These are phyloP conservation scores for Copidosoma aretas DNA, from an alignment of 2,888 invertebrate genomes.

Conservation along the genomic window DNA sequence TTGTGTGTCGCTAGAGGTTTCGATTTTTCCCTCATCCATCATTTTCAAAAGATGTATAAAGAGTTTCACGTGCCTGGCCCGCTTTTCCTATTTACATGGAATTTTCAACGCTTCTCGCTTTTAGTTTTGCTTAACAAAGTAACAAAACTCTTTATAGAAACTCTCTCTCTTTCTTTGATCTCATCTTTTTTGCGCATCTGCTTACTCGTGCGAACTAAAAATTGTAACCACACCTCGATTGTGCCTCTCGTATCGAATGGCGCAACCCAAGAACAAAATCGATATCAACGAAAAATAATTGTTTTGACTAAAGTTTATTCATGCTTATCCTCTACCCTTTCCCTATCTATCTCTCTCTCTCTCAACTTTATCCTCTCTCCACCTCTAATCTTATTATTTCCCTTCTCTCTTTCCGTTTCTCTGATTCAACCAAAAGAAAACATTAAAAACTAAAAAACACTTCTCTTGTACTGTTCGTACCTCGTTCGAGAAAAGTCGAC, in stretches of 20 bases:
- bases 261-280: no score
- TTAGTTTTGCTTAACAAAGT: slow-evolving; percentile 4
- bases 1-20: slow-evolving; percentile 19
- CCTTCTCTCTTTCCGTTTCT: not conserved
- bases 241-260: no score
- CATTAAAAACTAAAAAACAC: no score
- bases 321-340: slow-evolving; percentile 24
- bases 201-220: no score
- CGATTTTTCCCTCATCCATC: slow-evolving; percentile 32
- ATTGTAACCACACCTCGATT: no score
- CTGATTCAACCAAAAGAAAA: slow-evolving; percentile 1
- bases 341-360: no score
- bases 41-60: slow-evolving; percentile 43
- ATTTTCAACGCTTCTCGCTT: slow-evolving; percentile 20
- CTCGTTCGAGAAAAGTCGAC: no score
- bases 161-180: slow-evolving; percentile 10
- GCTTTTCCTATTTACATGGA: slow-evolving; percentile 42
- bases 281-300: slow-evolving; percentile 37
- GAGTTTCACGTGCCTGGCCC: slow-evolving; percentile 32
- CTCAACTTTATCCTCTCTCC: not conserved
- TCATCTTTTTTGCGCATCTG: no score
- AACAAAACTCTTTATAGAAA: no score
- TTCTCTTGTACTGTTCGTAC: no score
- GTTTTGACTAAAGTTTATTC: slow-evolving; percentile 31
- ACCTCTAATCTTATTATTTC: slow-evolving; percentile 3